Base-by-base conservation (phyloP, 2,797 vertebrate species). In the Eremophila alpestris region DNA sequence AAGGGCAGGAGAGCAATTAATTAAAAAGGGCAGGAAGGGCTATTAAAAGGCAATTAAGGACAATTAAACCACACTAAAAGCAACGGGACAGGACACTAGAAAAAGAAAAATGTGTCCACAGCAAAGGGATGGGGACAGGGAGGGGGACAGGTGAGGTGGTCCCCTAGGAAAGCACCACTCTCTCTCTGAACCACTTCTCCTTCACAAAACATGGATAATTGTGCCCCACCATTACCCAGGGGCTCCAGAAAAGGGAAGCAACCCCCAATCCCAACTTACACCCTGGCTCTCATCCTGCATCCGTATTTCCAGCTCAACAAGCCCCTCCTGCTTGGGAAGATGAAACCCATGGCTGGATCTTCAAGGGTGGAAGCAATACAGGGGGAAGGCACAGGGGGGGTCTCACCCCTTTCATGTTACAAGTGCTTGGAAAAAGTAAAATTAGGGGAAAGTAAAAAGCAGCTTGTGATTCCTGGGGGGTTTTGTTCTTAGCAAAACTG, bases 251-350 rank as follows among this genome's bases (percentile, higher is more conserved):
- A 18, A 7, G 38, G 24, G 8, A 11, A 63, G 30, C 2, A 63
- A 48, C 1, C 6, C 4, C 1, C 19, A 20, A 43, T 14, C 36
- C 51, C 10, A 5, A 3, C 24, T 83, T 21, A 16, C 13, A 22
- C 7, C 49, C 59, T 21, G 45, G 23, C 16, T 69, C 38, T 56
- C 69, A 34, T 8, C 62, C 75, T 43, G 36, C n/a, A 11, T 38
- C 5, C 0, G 0, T 2, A 55, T 38, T 75, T 46, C 52, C 20
- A 34, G 5, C n/a, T 34, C 48, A 29, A 5, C 3, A 2, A 89
- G 8, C 11, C 54, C 34, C 48, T 49, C 30, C 16, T 5, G 51
- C 36, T 45, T 13, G 38, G 79, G 63, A 49, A 43, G 52, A 38
- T 46, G 19, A 89, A 91, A 64, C 16, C 51, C 73, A 26, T 0